Evolutionary conservation across 1,140 invertebrate genomes (phyloP).

Genomic region (Lordiphosa stackelbergi): DNA sequence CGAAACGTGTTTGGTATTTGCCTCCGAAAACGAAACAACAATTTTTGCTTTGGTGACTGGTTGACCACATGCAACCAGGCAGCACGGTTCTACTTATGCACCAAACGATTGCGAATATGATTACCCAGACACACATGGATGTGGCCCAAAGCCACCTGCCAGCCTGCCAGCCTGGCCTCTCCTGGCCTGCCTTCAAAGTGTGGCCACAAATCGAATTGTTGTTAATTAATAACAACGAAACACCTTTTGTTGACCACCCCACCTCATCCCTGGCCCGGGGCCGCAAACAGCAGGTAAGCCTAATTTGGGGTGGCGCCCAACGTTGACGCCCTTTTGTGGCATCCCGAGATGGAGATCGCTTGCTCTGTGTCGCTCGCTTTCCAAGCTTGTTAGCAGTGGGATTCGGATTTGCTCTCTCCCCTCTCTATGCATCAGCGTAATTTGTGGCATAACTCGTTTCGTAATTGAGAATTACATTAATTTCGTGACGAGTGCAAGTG

Average conservation of each 20-base stretch:
- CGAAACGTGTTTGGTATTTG: slow-evolving; percentile 68
- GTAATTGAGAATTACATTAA: slow-evolving; percentile 75
- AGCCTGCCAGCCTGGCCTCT: slow-evolving; percentile 9
- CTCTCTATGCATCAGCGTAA: slow-evolving; percentile 52
- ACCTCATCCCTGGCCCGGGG: background rate
- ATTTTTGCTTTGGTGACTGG: slow-evolving; percentile 36
- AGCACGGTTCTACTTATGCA: slow-evolving; percentile 38
- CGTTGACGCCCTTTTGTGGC: slow-evolving; percentile 55
- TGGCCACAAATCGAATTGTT: slow-evolving; percentile 70
- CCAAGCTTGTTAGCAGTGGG: slow-evolving; percentile 38
- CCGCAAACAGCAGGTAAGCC: slow-evolving; percentile 39
- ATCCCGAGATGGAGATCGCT: background rate
- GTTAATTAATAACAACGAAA: slow-evolving; percentile 69
- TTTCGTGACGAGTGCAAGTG: slow-evolving; percentile 70
- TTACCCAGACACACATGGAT: slow-evolving; percentile 31
- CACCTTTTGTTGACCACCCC: slow-evolving; percentile 47
- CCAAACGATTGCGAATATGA: slow-evolving; percentile 47
- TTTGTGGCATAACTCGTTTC: slow-evolving; percentile 74
- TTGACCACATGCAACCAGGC: slow-evolving; percentile 50
- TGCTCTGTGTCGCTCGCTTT: slow-evolving; percentile 11
- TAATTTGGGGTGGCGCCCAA: slow-evolving; percentile 64
- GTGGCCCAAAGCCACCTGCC: slow-evolving; percentile 32
- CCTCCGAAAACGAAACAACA: slow-evolving; percentile 41
- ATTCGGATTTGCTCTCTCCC: slow-evolving; percentile 13
- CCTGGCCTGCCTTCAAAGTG: slow-evolving; percentile 45